Evolutionary conservation across 2,888 invertebrate genomes (phyloP).

Genomic region (Anthophora plumipes): DNA sequence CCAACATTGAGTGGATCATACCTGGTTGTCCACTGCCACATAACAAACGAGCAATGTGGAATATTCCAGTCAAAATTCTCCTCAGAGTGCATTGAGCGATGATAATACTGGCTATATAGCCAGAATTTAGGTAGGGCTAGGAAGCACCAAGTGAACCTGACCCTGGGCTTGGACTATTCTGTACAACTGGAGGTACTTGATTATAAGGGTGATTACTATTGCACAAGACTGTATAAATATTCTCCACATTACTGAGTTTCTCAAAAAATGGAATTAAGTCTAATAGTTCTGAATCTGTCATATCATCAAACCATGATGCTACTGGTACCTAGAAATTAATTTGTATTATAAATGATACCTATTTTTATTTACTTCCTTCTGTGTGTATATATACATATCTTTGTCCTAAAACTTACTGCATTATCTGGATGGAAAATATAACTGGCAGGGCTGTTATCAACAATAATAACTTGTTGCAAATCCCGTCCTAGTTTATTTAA

Average conservation of each 20-base stretch:
- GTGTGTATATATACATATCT: too few species aligned
- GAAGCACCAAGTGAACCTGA: conserved; percentile 81
- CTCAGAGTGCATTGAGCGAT: conserved; percentile 81
- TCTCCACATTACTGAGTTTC: conserved; percentile 97
- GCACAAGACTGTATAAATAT: conserved; percentile 97
- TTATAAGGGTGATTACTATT: conserved; percentile 95
- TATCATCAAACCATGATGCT: conserved; percentile 99
- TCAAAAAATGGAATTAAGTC: conserved; percentile 99
- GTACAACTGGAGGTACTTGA: conserved; percentile 79
- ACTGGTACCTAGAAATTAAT: conserved; percentile 92
- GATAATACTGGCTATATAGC: conserved; percentile 79
- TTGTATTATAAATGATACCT: neutral
- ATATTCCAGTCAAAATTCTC: conserved; percentile 79
- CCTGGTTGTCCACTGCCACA: conserved; percentile 67
- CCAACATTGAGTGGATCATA: conserved; percentile 61
- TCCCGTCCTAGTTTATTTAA: conserved; percentile 98
- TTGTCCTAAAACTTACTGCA: conserved; percentile 91
- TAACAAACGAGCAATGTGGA: conserved; percentile 77
- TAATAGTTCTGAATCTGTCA: conserved; percentile 97
- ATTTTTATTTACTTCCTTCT: neutral
- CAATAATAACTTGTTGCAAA: conserved; percentile 97
- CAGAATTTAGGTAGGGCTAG: conserved; percentile 83
- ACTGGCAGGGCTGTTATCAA: conserved; percentile 99
- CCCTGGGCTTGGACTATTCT: conserved; percentile 80
- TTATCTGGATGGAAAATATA: conserved; percentile 99